Evolutionary conservation across 2,888 invertebrate species (phyloP), one percentile per base, ranked within the genome.

Genomic region (Desoria tigrina): DNA sequence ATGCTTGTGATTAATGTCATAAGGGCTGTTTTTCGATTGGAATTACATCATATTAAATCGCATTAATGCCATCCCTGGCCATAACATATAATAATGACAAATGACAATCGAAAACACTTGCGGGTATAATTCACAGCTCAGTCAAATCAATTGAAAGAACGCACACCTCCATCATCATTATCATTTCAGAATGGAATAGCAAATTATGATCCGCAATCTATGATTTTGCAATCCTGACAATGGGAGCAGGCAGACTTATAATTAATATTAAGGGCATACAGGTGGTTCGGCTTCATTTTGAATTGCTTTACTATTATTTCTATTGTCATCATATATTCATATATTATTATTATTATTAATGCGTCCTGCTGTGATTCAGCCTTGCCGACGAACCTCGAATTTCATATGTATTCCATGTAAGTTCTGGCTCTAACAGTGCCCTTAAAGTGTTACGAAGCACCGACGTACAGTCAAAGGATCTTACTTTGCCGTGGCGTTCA

Each of bases 271-370:
- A 55, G 55, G 37, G 39, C 56, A 39, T 21, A 14, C 56, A 57
- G 42, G 56, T 57, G 56, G 3, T 32, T 42, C 23, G 23, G 55
- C 28, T 18, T 39, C 11, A 57, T 39, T 57, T 37, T 23, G 23
- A 42, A 39, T 57, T 39, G 37, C 28, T 28, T 57, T n/a, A n/a
- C n/a, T n/a, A n/a, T n/a, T n/a, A n/a, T 42, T 37, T 24, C 42
- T 24, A 57, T 57, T 57, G 56, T 57, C 21, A 39, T 57, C 18
- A 57, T n/a, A n/a, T n/a, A n/a, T n/a, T n/a, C n/a, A n/a, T n/a
- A n/a, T n/a, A n/a, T n/a, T n/a, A n/a, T n/a, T n/a, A n/a, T n/a
- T n/a, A 32, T 57, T 57, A 57, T 39, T 57, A 57, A 57, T 57
- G 23, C 42, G 39, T 57, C 56, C 56, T 57, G 56, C 56, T 55